A percentile compares a stretch with the other conserved stretches of the same genome.
Conservation (phyloP, 2,113 vertebrate species). For the Leptosomus discolor region DNA sequence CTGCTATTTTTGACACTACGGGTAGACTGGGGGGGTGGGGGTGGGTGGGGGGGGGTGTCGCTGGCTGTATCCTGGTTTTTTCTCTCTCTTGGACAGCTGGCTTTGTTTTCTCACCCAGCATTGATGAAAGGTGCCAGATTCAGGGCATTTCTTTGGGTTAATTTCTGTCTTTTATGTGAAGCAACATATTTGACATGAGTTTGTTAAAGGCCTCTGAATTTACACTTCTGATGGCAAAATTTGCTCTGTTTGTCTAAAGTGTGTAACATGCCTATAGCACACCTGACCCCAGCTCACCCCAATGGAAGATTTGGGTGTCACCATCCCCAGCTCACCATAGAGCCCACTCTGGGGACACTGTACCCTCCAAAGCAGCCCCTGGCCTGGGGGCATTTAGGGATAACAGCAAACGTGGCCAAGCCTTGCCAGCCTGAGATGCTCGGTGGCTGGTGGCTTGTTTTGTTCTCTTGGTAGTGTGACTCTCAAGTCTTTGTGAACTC, state of each 20-base stretch:
- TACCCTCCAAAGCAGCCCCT: neutral
- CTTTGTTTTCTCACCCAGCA: neutral
- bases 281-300: neutral
- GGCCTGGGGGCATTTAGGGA: neutral
- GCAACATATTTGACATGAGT: neutral
- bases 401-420: neutral
- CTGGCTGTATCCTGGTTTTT: neutral
- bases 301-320: neutral
- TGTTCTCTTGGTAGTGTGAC: fast-evolving
- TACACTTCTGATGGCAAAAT: neutral
- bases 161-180: neutral
- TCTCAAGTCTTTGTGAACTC: neutral
- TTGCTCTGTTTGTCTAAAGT: neutral
- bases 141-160: neutral
- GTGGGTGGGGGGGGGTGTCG: neutral
- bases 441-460: neutral
- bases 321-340: neutral
- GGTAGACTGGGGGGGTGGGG: neutral
- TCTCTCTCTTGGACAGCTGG: conserved; percentile 8
- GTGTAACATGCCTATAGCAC: fast-evolving
- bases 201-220: neutral
- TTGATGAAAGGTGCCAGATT: neutral
- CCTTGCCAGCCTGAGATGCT: neutral
- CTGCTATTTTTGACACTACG: neutral
- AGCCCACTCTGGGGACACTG: neutral